Evolutionary conservation across 2,113 vertebrate genomes (phyloP).

Genomic region (Corydoras sp.): DNA sequence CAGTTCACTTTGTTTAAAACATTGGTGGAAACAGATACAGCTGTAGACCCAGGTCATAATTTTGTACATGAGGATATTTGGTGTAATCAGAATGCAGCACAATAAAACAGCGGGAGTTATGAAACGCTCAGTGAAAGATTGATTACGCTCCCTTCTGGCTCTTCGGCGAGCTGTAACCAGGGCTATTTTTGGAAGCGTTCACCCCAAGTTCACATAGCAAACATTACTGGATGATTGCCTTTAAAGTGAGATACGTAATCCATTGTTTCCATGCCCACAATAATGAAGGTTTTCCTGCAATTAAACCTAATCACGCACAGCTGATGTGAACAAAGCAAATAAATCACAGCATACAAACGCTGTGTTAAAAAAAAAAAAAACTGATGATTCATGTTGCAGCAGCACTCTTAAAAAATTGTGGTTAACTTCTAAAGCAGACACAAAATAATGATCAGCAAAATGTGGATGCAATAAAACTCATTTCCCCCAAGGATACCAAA

Average conservation of each 20-base stretch:
- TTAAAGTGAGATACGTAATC: slow-evolving; percentile 45
- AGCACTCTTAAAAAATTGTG: background rate
- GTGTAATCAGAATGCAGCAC: slow-evolving; percentile 27
- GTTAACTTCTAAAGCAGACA: too few relatives aligned
- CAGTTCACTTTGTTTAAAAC: slow-evolving; percentile 2
- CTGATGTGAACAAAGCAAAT: slow-evolving; percentile 44
- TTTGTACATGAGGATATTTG: slow-evolving; percentile 2
- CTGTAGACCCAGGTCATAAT: slow-evolving; percentile 4
- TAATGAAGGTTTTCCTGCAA: slow-evolving; percentile 55
- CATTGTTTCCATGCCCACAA: slow-evolving; percentile 52
- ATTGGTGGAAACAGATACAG: background rate
- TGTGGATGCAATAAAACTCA: too few relatives aligned
- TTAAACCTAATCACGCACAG: slow-evolving; percentile 46
- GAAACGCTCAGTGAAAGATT: slow-evolving; percentile 19
- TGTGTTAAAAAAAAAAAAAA: slow-evolving; percentile 7
- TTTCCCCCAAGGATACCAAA: too few relatives aligned
- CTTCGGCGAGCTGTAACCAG: slow-evolving; percentile 22
- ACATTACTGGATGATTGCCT: slow-evolving; percentile 47
- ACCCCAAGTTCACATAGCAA: slow-evolving; percentile 38
- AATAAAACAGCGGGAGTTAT: slow-evolving; percentile 29
- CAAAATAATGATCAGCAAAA: too few relatives aligned
- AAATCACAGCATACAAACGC: slow-evolving; percentile 33
- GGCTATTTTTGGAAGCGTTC: slow-evolving; percentile 45
- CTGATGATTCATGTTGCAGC: too few relatives aligned
- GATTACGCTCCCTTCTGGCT: slow-evolving; percentile 19